These are phyloP conservation scores for Onychomys leucogaster DNA, from an alignment of 2,797 vertebrate genomes.

Conservation along the genomic window DNA sequence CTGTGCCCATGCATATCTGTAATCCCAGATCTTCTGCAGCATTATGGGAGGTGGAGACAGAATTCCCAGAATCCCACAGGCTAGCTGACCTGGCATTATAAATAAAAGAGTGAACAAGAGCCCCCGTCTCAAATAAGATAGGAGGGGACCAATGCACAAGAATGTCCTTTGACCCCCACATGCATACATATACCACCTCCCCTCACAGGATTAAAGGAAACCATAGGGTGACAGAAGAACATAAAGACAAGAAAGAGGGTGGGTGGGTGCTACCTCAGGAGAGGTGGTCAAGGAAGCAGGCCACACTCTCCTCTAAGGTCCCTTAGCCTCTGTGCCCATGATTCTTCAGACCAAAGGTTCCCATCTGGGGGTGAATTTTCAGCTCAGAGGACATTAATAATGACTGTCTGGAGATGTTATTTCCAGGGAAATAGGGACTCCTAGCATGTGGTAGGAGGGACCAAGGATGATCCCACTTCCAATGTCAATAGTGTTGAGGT, in stretches of 20 bases:
- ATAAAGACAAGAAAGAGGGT: neutral
- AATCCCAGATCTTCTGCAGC: neutral
- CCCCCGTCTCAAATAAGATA: neutral
- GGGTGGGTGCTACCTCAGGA: neutral
- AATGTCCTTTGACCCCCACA: neutral
- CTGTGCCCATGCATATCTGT: too few species aligned
- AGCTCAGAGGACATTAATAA: neutral
- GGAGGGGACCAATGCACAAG: neutral
- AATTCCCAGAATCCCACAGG: neutral
- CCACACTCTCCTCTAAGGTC: neutral
- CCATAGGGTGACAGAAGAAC: fast-evolving
- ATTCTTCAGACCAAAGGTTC: neutral
- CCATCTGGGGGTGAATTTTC: neutral
- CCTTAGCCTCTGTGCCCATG: neutral
- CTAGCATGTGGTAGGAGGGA: neutral
- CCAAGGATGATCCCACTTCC: neutral
- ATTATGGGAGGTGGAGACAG: neutral
- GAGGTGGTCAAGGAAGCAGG: neutral
- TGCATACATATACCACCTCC: neutral
- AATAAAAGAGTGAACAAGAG: neutral
- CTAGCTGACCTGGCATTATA: neutral
- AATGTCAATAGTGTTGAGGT: neutral
- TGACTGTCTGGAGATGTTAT: neutral
- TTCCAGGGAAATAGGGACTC: too few species aligned
- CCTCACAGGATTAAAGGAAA: neutral